Conservation (phyloP, 2,888 invertebrate genomes). For the Nezara viridula region DNA sequence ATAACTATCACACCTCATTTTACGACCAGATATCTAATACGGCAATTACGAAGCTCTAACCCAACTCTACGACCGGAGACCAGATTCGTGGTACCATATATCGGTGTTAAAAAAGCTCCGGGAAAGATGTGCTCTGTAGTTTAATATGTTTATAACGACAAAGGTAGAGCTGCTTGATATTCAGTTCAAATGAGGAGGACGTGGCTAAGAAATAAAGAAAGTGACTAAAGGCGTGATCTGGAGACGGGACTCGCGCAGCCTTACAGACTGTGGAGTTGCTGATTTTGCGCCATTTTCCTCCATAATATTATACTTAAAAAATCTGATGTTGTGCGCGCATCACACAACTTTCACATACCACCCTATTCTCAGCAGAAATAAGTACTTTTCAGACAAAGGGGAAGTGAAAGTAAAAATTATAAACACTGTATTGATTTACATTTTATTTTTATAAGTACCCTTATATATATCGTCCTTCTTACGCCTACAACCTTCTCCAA, state of each 20-base stretch:
- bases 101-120: conserved; percentile 31
- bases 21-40: background rate
- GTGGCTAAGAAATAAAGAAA: conserved; percentile 51
- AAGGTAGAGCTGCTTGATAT: conserved; percentile 52
- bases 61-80: conserved; percentile 13
- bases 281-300: background rate
- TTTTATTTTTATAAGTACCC: too few species aligned
- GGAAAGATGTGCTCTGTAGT: conserved; percentile 19
- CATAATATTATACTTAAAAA: too few species aligned
- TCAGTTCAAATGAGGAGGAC: conserved; percentile 52
- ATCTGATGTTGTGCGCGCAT: too few species aligned
- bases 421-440: too few species aligned
- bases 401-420: too few species aligned
- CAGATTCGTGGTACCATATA: conserved; percentile 17
- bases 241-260: background rate
- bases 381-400: too few species aligned
- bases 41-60: conserved; percentile 17
- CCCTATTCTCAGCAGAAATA: too few species aligned
- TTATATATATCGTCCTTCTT: too few species aligned
- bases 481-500: too few species aligned
- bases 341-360: too few species aligned
- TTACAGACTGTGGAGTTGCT: background rate
- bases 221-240: conserved; percentile 23
- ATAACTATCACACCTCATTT: background rate
- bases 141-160: conserved; percentile 51